Base-by-base conservation (phyloP, 2,797 vertebrate genomes). In the Lates japonicus region DNA sequence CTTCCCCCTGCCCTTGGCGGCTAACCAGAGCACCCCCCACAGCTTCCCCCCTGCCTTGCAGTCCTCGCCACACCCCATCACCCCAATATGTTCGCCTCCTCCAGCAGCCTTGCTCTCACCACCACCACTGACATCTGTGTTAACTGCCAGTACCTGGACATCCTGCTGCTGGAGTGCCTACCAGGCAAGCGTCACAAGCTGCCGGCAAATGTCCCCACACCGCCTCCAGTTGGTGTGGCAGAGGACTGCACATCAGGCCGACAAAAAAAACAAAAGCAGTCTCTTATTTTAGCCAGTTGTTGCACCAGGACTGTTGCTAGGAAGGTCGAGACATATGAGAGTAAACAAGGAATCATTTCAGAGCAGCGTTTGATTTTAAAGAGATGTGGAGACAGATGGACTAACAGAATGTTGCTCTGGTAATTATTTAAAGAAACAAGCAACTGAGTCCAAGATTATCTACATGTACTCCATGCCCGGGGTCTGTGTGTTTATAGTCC, bases 31-130 rank as follows among this genome's bases (percentile, higher is more conserved):
- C 84, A 91, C 96, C 35, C 95, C 97, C 92, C 97, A 97, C 92
- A 94, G 95, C 94, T 98, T 97, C 94, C 95, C 97, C 0, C 95
- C 97, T 91, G 83, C 96, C 95, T 96, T 97, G 92, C 97, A 97
- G 95, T 95, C 97, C 90, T 96, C 97, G 0, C 93, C 95, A 0
- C 97, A 97, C 94, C 93, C 96, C 97, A 97, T 92, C 97, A 97
- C 96, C 96, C 96, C 97, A 98, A 97, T 97, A 99, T 99, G 98
- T 99, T 99, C 94, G 97, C 97, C n/a, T 96, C 97, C 98, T 94
- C 97, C 98, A 92, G 95, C 98, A 80, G 97, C 98, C 88, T 91
- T 99, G 95, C 97, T 98, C 92, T 97, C 98, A 94, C 97, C 98
- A 92, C 97, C 98, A 46, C 98, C 98, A 79, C 92, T 99, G 94